These are phyloP conservation scores for Perca fluviatilis DNA, from an alignment of 2,113 vertebrate species.

Conservation along the genomic window DNA sequence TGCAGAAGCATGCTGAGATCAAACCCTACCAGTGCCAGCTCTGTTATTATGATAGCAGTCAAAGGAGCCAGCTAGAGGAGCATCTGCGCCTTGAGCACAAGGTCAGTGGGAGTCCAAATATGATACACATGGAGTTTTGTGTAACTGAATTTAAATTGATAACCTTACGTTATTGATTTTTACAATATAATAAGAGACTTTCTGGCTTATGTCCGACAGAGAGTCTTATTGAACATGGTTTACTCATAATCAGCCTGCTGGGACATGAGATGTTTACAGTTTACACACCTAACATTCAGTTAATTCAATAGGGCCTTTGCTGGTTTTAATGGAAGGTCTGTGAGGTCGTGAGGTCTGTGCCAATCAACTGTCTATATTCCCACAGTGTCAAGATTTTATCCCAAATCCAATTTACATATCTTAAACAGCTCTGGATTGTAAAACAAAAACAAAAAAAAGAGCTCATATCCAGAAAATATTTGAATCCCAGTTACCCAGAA, in stretches of 20 bases:
- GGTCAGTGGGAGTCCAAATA: conserved; percentile 80
- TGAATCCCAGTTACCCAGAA: neutral
- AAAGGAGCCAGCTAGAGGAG: conserved; percentile 91
- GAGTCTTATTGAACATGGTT: neutral
- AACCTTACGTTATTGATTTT: neutral
- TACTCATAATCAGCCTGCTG: conserved; percentile 14
- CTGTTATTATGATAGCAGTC: conserved; percentile 97
- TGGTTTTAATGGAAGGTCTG: conserved; percentile 14
- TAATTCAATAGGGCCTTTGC: neutral
- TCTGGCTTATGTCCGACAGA: neutral
- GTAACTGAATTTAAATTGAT: conserved; percentile 4
- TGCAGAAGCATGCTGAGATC: conserved; percentile 95
- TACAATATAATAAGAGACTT: neutral
- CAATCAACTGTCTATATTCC: neutral
- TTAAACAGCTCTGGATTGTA: neutral
- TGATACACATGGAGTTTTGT: neutral
- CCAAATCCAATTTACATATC: neutral
- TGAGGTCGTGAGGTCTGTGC: neutral
- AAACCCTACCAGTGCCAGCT: conserved; percentile 98
- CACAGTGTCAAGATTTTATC: neutral
- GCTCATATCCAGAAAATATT: neutral
- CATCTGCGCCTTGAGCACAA: conserved; percentile 97
- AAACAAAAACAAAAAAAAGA: neutral
- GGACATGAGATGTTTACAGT: conserved; percentile 10
- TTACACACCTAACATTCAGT: neutral